These are phyloP conservation scores for Daubentonia madagascariensis DNA, from an alignment of 2,113 vertebrate species.

Conservation along the genomic window DNA sequence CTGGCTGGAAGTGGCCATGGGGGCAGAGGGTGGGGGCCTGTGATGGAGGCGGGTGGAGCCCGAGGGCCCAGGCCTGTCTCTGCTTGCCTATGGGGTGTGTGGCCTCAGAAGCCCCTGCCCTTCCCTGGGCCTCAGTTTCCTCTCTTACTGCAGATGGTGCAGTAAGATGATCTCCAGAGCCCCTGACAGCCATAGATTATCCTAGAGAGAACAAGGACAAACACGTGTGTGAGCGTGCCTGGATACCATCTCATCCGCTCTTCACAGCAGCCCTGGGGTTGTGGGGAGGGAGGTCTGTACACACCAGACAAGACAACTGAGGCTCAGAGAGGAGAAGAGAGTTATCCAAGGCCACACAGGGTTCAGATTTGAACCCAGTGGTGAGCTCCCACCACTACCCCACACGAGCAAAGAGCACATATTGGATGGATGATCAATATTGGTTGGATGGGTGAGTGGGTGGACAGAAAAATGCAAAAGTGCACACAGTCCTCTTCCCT, in stretches of 20 bases:
- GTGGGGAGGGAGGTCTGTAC: fast-evolving
- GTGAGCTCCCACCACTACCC: neutral
- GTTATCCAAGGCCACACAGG: neutral
- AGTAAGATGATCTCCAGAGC: neutral
- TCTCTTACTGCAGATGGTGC: neutral
- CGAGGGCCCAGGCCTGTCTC: neutral
- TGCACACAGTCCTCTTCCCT: neutral
- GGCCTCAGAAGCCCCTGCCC: neutral
- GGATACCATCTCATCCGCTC: neutral
- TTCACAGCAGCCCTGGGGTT: neutral
- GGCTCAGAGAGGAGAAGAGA: neutral
- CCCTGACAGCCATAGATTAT: neutral
- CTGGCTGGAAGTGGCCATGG: neutral
- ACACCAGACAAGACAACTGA: neutral
- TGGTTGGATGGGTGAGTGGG: neutral
- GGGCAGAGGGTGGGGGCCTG: neutral
- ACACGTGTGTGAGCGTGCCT: neutral
- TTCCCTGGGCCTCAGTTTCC: neutral
- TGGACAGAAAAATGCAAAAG: neutral
- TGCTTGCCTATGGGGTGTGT: neutral
- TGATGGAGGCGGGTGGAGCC: neutral
- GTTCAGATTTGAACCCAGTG: neutral
- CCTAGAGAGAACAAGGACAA: neutral
- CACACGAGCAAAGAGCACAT: neutral
- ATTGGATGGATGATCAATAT: too few species aligned